Percentiles rank a stretch among this genome's conserved stretches.
Evolutionary conservation across 2,797 vertebrate species (phyloP).

Genomic region (Heteromormyrus szaboi): DNA sequence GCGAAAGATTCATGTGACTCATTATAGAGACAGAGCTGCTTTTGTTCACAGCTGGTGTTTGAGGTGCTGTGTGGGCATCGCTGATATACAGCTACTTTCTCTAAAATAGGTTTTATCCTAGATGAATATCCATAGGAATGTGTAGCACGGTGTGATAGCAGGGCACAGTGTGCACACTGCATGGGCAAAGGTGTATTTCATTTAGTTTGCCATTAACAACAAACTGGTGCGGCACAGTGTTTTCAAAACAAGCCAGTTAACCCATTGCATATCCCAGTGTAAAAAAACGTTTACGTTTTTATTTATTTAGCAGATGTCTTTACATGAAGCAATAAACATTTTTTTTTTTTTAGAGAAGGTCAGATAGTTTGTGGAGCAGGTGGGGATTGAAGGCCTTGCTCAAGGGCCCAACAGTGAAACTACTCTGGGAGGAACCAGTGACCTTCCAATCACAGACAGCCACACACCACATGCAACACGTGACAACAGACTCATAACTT

Average conservation of each 20-base stretch:
- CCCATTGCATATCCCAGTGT: background rate
- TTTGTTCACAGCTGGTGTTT: background rate
- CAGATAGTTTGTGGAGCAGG: background rate
- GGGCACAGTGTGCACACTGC: background rate
- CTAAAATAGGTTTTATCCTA: background rate
- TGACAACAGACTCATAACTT: background rate
- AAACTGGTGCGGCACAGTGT: background rate
- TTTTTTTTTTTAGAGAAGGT: background rate
- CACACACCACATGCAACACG: background rate
- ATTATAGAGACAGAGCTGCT: background rate
- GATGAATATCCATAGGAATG: background rate
- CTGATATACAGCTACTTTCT: background rate
- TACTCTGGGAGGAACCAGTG: background rate
- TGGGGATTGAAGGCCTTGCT: background rate
- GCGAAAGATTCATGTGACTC: constrained; percentile 4
- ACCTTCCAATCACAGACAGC: background rate
- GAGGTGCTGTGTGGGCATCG: background rate
- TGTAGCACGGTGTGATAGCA: background rate
- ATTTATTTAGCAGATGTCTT: background rate
- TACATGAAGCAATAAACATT: background rate
- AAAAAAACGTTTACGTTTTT: background rate
- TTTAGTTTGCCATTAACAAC: background rate
- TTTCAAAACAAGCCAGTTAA: background rate
- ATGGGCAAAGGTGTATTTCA: background rate
- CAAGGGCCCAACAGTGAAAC: background rate